Percentiles rank a stretch among this genome's conserved stretches.
phyloP scores from a whole-genome alignment of 2,113 vertebrate genomes.

The Polyodon spathula region DNA sequence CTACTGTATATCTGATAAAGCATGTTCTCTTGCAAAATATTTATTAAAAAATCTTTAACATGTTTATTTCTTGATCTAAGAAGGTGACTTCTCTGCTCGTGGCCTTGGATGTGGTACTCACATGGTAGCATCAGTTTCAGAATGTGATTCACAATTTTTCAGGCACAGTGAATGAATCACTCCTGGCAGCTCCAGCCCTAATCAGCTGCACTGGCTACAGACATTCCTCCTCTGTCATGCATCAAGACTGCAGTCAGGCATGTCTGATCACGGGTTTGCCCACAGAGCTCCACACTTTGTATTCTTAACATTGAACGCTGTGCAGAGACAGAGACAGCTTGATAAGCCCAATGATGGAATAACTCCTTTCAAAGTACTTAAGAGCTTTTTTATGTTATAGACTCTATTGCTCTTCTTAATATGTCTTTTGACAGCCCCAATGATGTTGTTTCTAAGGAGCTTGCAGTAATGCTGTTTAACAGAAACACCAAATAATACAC shows the following conservation, averaged over 20 bases:
- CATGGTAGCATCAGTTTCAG: conserved; percentile 10
- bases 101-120: neutral
- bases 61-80: no score
- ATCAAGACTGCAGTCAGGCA: neutral
- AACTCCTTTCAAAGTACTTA: conserved; percentile 33
- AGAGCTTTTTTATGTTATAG: conserved; percentile 33
- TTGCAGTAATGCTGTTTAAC: conserved; percentile 6
- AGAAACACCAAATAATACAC: neutral
- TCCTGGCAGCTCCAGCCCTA: conserved; percentile 15
- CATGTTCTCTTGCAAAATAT: no score
- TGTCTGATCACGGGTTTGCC: conserved; percentile 8
- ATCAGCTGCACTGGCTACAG: conserved; percentile 9
- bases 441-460: conserved; percentile 26
- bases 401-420: conserved; percentile 38
- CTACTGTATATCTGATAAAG: no score
- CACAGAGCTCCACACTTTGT: conserved; percentile 6
- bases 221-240: conserved; percentile 6
- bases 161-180: conserved; percentile 24
- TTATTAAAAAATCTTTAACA: no score
- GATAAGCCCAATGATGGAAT: conserved; percentile 17
- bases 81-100: conserved; percentile 4
- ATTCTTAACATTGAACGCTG: conserved; percentile 15
- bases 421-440: conserved; percentile 31
- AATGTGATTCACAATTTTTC: conserved; percentile 22
- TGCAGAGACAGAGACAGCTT: conserved; percentile 14